phyloP scores from a whole-genome alignment of 2,888 invertebrate species.

The Acronicta aceris region DNA sequence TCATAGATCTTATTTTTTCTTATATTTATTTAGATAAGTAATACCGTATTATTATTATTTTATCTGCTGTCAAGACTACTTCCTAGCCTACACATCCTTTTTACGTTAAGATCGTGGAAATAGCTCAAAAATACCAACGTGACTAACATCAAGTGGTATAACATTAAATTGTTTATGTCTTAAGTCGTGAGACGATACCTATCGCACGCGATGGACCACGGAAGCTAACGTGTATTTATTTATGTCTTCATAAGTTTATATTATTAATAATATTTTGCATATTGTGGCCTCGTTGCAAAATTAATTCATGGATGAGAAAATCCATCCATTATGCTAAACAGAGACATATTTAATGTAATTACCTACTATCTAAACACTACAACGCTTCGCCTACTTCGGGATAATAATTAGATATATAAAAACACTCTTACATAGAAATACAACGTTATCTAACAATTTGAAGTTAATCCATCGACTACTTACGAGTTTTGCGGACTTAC shows the following conservation, averaged over 20 bases:
- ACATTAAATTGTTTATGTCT: conserved; percentile 25
- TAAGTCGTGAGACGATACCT: conserved; percentile 49
- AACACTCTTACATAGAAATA: no score
- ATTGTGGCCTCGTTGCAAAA: conserved; percentile 29
- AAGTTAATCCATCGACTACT: no score
- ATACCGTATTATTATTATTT: no score
- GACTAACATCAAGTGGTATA: conserved; percentile 6
- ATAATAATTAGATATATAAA: no score
- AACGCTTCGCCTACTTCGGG: no score
- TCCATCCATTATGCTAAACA: background rate
- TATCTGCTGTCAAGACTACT: conserved; percentile 18
- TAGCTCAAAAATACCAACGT: conserved; percentile 32
- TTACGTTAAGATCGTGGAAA: conserved; percentile 33
- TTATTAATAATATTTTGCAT: conserved; percentile 42
- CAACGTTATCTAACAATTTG: no score
- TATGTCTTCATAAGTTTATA: conserved; percentile 43
- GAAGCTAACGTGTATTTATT: conserved; percentile 39
- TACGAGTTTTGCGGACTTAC: no score
- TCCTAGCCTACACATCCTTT: conserved; percentile 32
- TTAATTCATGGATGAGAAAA: conserved; percentile 25
- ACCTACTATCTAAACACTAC: no score
- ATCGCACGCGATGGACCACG: conserved; percentile 50
- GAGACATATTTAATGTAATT: no score
- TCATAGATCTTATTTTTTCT: no score
- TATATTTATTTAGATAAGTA: no score